Conservation (phyloP, 2,888 invertebrate species). For the Chaetogeoica ovagalla region DNA sequence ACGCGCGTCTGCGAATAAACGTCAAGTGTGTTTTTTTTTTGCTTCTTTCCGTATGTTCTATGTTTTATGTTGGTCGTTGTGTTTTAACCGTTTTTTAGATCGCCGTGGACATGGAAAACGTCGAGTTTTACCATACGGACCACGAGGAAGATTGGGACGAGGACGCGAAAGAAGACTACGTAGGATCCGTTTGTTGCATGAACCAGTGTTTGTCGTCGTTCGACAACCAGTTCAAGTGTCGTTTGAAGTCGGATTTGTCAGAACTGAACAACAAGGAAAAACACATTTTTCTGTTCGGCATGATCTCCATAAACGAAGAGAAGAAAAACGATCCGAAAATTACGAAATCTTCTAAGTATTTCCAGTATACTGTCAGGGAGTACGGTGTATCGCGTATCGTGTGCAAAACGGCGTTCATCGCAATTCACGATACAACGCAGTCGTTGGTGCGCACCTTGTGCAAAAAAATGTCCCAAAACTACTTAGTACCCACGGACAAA, state of each 20-base stretch:
- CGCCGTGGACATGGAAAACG: too few species aligned
- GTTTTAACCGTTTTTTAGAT: too few species aligned
- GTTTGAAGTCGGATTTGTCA: neutral
- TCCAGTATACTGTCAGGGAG: constrained; percentile 6
- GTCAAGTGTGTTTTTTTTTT: too few species aligned
- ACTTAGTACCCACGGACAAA: constrained; percentile 8
- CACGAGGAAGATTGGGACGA: neutral
- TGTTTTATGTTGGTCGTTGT: too few species aligned
- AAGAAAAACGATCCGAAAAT: neutral
- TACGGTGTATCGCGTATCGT: neutral
- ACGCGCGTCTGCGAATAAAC: too few species aligned
- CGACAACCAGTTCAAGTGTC: constrained; percentile 1
- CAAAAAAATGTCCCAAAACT: neutral
- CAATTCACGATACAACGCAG: neutral
- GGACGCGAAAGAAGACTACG: neutral
- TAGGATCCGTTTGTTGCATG: neutral
- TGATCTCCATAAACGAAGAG: constrained; percentile 16
- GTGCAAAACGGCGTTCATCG: constrained; percentile 17
- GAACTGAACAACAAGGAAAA: neutral
- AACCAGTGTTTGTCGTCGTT: neutral
- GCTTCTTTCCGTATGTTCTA: too few species aligned
- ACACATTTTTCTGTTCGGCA: constrained; percentile 13
- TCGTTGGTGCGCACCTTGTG: constrained; percentile 15
- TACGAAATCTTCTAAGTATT: neutral
- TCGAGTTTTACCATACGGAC: neutral